Conservation (phyloP, 2,888 invertebrate genomes). For the Pandemis corylana region DNA sequence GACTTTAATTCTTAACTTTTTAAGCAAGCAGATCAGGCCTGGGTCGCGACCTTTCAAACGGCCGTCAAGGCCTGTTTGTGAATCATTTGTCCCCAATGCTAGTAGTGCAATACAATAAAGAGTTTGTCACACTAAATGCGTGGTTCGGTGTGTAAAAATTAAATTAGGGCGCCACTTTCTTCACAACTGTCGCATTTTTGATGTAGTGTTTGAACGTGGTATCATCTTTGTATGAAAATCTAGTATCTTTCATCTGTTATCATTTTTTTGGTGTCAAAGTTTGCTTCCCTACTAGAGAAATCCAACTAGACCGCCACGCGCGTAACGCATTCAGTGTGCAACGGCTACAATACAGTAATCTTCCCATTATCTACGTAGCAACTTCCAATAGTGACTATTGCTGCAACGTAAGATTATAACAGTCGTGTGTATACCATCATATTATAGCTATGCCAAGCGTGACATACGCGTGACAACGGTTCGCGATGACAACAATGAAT, state of each 20-base stretch:
- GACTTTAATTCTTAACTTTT: slow-evolving; percentile 27
- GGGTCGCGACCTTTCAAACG: slow-evolving; percentile 18
- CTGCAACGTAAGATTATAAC: slow-evolving; percentile 22
- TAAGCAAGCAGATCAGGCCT: neutral
- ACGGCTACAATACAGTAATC: neutral
- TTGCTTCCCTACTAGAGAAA: too few relatives aligned
- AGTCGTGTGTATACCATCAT: neutral
- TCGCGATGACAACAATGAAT: slow-evolving; percentile 23
- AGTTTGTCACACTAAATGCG: neutral
- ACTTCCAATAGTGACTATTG: neutral
- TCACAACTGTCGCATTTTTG: too few relatives aligned
- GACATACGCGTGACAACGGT: slow-evolving; percentile 12
- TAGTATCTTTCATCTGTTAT: too few relatives aligned
- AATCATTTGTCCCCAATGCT: slow-evolving; percentile 1
- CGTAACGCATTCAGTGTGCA: neutral
- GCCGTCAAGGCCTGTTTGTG: slow-evolving; percentile 12
- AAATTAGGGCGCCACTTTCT: too few relatives aligned
- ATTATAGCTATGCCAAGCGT: slow-evolving; percentile 1
- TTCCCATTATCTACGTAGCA: neutral
- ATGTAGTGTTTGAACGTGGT: too few relatives aligned
- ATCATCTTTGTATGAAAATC: too few relatives aligned
- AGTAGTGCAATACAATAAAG: neutral
- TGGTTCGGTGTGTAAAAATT: neutral
- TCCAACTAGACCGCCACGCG: neutral
- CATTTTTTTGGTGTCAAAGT: too few relatives aligned